Base-by-base conservation (phyloP, 2,888 invertebrate species). In the Brachylomia viminalis region DNA sequence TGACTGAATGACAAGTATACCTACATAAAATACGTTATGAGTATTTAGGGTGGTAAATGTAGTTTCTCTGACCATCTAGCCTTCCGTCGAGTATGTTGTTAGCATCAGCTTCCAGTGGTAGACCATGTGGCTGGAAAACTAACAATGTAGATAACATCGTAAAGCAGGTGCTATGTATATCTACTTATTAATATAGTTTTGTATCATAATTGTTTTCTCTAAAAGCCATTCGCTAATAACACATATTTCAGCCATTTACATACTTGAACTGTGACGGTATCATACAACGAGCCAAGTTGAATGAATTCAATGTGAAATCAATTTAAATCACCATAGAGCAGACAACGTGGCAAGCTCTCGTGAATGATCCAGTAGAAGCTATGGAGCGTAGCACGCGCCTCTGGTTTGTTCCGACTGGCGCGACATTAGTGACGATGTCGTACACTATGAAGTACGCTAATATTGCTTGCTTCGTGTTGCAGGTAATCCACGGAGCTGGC, bases 401-500 rank as follows among this genome's bases (percentile, higher is more conserved):
- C 38, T n/a, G 66, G 1, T 10, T 6, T 23, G 65, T 30, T 30
- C 23, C 47, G 27, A 4, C 4, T 20, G 45, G 45, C 30, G 47
- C 23, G 47, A 23, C 30, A 15, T 23, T 33, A 23, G 30, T 17
- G 6, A 6, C 30, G 30, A 49, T 3, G 23, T 10, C 49, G 33
- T 49, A 0, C 38, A 27, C 27, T 72, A 11, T 6, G 23, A 5
- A 30, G 33, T 49, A 0, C 38, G 38, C 27, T 72, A 17, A 69
- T n/a, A 10, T 47, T 27, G n/a, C n/a, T 15, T 45, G 45, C 54
- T 72, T 56, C 20, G 56, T 78, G 71, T 90, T 88, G 33, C 91
- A 94, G 94, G 92, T 94, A 1, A 93, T 94, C 30, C 94, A 94
- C 79, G 94, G 94, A 30, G 90, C 82, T 15, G 77, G 75, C 42